Evolutionary conservation across 2,888 invertebrate species (phyloP), one percentile per base, ranked within the genome.

Genomic region (Serrognathus titanus): DNA sequence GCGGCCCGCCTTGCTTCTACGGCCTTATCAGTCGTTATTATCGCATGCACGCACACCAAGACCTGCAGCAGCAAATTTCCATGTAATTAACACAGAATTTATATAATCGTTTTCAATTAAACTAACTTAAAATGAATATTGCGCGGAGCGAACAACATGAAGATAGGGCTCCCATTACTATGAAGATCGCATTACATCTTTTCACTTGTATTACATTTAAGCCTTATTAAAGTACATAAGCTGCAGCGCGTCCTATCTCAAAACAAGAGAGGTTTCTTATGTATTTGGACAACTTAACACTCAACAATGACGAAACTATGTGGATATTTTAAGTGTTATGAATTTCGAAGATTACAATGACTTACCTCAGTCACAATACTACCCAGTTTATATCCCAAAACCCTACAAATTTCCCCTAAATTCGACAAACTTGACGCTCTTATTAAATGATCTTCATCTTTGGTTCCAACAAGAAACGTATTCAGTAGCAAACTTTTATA

Each of bases 351-450:
- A 12, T 12, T 12, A 6, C 40, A 40, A 12, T 12, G 46, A 70
- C 74, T 69, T 75, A 90, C 92, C 84, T 94, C 93, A 62, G 85
- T 84, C 53, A 90, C 79, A 56, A 88, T 83, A 56, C 83, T 78
- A 31, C 90, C 90, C 4, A 94, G 77, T 67, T 85, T 86, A 69
- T 87, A 92, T 52, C 87, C 83, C 43, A 94, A 76, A 3, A 89
- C 83, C 63, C 85, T 80, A 65, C 90, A 90, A 11, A 93, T 80
- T 77, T 94, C 92, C 0, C 90, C 93, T 43, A 94, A 79, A 75
- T 92, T 92, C 0, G 93, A 92, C 52, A 94, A 79, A 68, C 90
- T 88, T 2, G 93, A 93, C 11, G 92, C 85, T 66, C 92, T 81
- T 41, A 94, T 83, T 31, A 90, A 75, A 11, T 85, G 81, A 71